Percentiles rank a stretch among this genome's conserved stretches.
Evolutionary conservation across 2,888 invertebrate genomes (phyloP).

Genomic region (Orchesella flavescens): DNA sequence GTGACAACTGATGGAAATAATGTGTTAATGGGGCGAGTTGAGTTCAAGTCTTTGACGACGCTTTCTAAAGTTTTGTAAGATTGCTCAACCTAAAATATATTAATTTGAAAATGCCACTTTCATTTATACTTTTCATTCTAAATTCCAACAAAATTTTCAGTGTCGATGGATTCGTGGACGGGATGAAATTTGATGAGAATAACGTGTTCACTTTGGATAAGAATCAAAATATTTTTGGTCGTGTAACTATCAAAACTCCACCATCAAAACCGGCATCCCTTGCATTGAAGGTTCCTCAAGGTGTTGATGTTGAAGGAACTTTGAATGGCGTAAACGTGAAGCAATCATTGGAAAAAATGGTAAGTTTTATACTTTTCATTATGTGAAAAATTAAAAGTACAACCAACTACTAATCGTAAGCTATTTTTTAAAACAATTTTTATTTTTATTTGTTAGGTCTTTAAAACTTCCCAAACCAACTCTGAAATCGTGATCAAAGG

Average conservation of each 20-base stretch:
- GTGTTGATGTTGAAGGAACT: slow-evolving; percentile 44
- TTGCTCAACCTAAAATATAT: not conserved
- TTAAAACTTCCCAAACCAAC: slow-evolving; percentile 10
- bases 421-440: not conserved
- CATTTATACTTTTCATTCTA: not conserved
- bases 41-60: slow-evolving; percentile 17
- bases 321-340: slow-evolving; percentile 58
- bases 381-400: not conserved
- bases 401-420: not conserved
- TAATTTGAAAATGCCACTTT: not conserved
- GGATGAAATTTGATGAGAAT: slow-evolving; percentile 22
- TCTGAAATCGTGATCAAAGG: slow-evolving; percentile 50
- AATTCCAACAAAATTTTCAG: no score
- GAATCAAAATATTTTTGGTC: slow-evolving; percentile 47
- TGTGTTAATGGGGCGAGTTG: slow-evolving; percentile 18
- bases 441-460: slow-evolving; percentile 9
- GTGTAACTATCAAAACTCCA: slow-evolving; percentile 7
- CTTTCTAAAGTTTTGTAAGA: slow-evolving; percentile 51
- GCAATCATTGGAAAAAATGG: slow-evolving; percentile 51
- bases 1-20: slow-evolving; percentile 14
- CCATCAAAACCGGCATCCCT: not conserved
- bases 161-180: slow-evolving; percentile 61
- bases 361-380: slow-evolving; percentile 9
- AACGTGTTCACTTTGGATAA: slow-evolving; percentile 38
- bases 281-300: slow-evolving; percentile 18